These are phyloP conservation scores for Amblyjoppa fuscipennis DNA, from an alignment of 2,888 invertebrate species.

Conservation along the genomic window DNA sequence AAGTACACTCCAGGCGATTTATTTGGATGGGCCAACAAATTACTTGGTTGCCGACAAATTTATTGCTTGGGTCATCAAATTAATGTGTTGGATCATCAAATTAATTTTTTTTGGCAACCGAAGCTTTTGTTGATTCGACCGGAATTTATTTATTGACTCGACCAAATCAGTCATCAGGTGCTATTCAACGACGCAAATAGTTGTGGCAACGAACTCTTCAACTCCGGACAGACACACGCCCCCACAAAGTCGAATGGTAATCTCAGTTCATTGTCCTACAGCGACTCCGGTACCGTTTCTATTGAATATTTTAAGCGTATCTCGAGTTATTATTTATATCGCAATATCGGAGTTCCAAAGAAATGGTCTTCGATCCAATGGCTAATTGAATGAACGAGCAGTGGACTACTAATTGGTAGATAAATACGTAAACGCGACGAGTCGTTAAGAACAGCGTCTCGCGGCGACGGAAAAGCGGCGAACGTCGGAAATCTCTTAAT, in stretches of 20 bases:
- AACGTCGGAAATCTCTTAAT: slow-evolving; percentile 56
- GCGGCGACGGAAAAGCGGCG: slow-evolving; percentile 31
- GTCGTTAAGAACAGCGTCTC: slow-evolving; percentile 51
- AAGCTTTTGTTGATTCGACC: neutral
- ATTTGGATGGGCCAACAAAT: neutral
- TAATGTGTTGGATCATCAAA: neutral
- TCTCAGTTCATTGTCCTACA: slow-evolving; percentile 13
- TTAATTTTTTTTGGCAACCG: neutral
- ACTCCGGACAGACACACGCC: neutral
- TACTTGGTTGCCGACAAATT: slow-evolving; percentile 32
- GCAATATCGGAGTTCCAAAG: slow-evolving; percentile 5
- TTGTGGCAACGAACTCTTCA: neutral
- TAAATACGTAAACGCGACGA: slow-evolving; percentile 41
- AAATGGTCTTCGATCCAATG: neutral
- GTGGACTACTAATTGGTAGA: slow-evolving; percentile 45
- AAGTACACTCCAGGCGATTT: neutral
- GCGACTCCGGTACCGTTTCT: neutral
- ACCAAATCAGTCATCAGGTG: neutral
- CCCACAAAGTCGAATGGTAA: neutral
- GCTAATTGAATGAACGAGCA: slow-evolving; percentile 16
- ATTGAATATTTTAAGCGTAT: neutral
- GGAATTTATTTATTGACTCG: neutral
- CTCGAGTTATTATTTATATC: slow-evolving; percentile 27
- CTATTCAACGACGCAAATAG: neutral
- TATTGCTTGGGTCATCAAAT: slow-evolving; percentile 6